A percentile compares a stretch with the other conserved stretches of the same genome.
These are phyloP conservation scores for Orchesella cincta DNA, from an alignment of 1,140 invertebrate genomes.

Conservation along the genomic window DNA sequence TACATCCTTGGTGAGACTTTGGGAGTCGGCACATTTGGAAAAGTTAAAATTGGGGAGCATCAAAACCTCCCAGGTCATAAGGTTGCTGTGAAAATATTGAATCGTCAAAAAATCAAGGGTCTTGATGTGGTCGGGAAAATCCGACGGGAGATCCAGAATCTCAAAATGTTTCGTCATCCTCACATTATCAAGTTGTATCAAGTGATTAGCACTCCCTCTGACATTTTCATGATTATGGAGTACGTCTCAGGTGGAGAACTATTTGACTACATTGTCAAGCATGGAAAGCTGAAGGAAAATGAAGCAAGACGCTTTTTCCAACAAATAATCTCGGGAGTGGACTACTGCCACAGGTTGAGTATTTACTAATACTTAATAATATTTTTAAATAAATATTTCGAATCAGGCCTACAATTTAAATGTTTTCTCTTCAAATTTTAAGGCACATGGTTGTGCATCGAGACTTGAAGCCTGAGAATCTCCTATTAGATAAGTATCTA, in stretches of 20 bases:
- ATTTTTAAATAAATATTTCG: no score
- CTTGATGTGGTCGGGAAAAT: slow-evolving; percentile 99
- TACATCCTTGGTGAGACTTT: slow-evolving; percentile 84
- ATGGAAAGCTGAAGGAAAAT: slow-evolving; percentile 87
- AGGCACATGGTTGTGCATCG: slow-evolving; percentile 80
- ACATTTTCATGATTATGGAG: slow-evolving; percentile 99
- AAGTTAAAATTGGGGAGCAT: slow-evolving; percentile 92
- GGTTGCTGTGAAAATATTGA: slow-evolving; percentile 98
- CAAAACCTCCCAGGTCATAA: slow-evolving; percentile 95
- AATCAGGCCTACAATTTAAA: no score
- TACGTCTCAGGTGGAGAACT: slow-evolving; percentile 98
- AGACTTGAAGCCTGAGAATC: slow-evolving; percentile 62
- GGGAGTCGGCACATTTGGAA: slow-evolving; percentile 91
- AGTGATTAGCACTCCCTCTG: slow-evolving; percentile 96
- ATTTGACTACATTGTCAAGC: slow-evolving; percentile 99
- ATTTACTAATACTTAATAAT: no score
- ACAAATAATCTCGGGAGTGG: slow-evolving; percentile 98
- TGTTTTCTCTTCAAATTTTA: no score
- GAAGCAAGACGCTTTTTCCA: slow-evolving; percentile 96
- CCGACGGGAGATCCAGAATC: slow-evolving; percentile 96
- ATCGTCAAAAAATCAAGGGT: slow-evolving; percentile 98
- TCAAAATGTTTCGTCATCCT: slow-evolving; percentile 97
- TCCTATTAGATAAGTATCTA: slow-evolving; percentile 60
- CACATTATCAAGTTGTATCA: slow-evolving; percentile 99
- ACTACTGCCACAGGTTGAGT: slow-evolving; percentile 94